Percentiles rank a stretch among this genome's conserved stretches.
Conservation (phyloP, 2,113 vertebrate genomes). For the Mus musculus region GRCm39 chr10:24212501-24213000, state of each 20-base stretch:
- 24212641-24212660: no score
- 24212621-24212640: no score
- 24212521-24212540: no score
- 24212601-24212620: background rate
- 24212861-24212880: no score
- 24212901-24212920: background rate
- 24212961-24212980: background rate
- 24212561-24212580: background rate
- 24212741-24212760: background rate
- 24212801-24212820: background rate
- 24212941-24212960: background rate
- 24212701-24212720: background rate
- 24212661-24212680: background rate
- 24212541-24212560: background rate
- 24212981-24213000: conserved; percentile 6
- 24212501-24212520: background rate
- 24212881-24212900: no score
- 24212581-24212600: no score
- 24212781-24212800: rapidly evolving
- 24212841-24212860: background rate
- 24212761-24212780: background rate
- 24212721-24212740: background rate
- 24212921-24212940: background rate
- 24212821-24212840: background rate
- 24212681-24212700: background rate